These are phyloP conservation scores for Sylvietta virens DNA, from an alignment of 2,113 vertebrate species.

Conservation along the genomic window DNA sequence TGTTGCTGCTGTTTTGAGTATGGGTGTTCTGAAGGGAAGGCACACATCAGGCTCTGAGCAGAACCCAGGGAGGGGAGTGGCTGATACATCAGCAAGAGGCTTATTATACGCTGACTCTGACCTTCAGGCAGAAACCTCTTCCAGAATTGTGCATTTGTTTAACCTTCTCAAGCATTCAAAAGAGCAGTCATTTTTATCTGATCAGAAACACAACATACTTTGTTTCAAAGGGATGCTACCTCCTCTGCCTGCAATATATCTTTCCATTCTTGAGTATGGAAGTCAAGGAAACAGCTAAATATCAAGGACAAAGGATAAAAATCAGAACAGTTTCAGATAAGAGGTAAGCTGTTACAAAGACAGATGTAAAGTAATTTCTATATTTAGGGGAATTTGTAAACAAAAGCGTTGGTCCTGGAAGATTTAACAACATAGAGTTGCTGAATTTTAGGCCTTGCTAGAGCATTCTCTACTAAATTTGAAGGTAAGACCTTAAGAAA, in stretches of 20 bases:
- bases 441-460: not conserved
- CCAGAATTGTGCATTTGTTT: not conserved
- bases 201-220: not conserved
- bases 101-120: not conserved
- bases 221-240: not conserved
- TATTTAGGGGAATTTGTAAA: not conserved
- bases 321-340: not conserved
- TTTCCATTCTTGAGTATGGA: not conserved
- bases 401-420: not conserved
- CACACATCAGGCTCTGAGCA: not conserved
- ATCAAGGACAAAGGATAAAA: conserved; percentile 12
- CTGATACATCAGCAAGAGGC: not conserved
- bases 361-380: not conserved
- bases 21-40: not conserved
- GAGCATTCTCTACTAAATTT: not conserved
- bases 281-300: not conserved
- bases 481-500: not conserved
- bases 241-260: not conserved
- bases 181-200: not conserved
- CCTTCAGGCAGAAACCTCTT: not conserved
- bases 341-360: not conserved
- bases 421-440: not conserved
- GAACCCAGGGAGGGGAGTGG: not conserved
- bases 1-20: not conserved
- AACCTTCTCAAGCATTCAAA: not conserved